Evolutionary conservation across 2,113 vertebrate species (phyloP).

Genomic region (Onychorhynchus coronatus): DNA sequence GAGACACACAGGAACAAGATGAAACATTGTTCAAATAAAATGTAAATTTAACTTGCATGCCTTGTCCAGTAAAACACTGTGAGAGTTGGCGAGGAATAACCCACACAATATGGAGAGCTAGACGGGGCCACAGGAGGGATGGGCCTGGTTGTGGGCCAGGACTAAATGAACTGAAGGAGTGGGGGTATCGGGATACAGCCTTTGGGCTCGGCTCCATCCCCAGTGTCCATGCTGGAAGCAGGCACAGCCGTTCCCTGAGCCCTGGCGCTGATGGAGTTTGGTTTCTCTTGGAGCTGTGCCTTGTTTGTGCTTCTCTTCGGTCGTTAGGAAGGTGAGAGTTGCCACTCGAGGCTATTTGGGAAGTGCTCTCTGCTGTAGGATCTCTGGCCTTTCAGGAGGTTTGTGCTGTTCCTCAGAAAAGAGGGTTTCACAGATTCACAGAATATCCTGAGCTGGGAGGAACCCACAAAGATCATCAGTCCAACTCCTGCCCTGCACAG

Average conservation of each 20-base stretch:
- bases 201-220: background rate
- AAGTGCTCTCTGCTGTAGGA: background rate
- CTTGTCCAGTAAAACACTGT: slow-evolving; percentile 11
- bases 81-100: background rate
- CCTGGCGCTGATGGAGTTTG: background rate
- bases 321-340: background rate
- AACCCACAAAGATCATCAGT: background rate
- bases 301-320: fast-evolving
- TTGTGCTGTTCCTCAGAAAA: background rate
- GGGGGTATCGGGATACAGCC: background rate
- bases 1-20: slow-evolving; percentile 35
- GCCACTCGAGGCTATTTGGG: background rate
- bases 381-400: background rate
- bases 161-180: background rate
- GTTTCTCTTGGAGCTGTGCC: background rate
- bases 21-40: slow-evolving; percentile 57
- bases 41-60: slow-evolving; percentile 24
- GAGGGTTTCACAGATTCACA: background rate
- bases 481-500: background rate
- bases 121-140: background rate
- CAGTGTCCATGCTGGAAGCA: background rate
- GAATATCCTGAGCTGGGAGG: background rate
- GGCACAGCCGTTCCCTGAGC: background rate
- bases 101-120: background rate
- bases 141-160: background rate